Evolutionary conservation across 2,113 vertebrate genomes (phyloP), one percentile per base, ranked within the genome.

Genomic region (Gambusia holbrooki): DNA sequence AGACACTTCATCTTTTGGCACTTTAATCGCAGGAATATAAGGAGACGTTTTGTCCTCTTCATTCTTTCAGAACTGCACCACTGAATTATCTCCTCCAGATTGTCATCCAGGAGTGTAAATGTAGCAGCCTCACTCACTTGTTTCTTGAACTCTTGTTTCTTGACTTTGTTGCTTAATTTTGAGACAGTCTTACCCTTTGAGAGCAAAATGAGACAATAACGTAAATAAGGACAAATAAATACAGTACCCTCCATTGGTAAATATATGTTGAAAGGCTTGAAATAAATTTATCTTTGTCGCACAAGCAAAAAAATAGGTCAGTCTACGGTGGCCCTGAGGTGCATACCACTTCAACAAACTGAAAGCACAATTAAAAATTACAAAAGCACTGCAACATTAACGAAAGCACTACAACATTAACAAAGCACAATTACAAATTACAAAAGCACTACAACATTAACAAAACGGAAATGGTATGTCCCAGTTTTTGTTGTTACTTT

Each of bases 11-110:
- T 84, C 73, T 80, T 85, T 3, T 63, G 68, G 60, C 92, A 95
- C 83, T 88, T 93, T 10, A 95, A 77, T 30, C 15, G 72, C 63
- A 92, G 65, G 76, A 92, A 92, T 22, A 35, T 81, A 65, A 95
- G 79, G 14, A 71, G 73, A 5, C 74, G 28, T 35, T 66, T 89
- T 27, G 92, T 89, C 42, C 81, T 84, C 4, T 37, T 7, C 79
- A 85, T 81, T 71, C 67, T 89, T 58, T 80, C 81, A 17, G 84
- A 82, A 70, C 64, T 71, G 77, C 91, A 95, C 93, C 93, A 94
- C 0, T 4, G 3, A 15, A 93, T 85, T 76, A 92, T 86, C 69
- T 92, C 75, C 17, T 90, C 70, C 0, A 95, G 71, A 13, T n/a
- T 71, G 1, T 60, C 27, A 1, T 51, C 33, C 90, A 94, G 60